Conservation (phyloP, 53 echinoderm and acorn worm genomes). For the Holothuria scabra region DNA sequence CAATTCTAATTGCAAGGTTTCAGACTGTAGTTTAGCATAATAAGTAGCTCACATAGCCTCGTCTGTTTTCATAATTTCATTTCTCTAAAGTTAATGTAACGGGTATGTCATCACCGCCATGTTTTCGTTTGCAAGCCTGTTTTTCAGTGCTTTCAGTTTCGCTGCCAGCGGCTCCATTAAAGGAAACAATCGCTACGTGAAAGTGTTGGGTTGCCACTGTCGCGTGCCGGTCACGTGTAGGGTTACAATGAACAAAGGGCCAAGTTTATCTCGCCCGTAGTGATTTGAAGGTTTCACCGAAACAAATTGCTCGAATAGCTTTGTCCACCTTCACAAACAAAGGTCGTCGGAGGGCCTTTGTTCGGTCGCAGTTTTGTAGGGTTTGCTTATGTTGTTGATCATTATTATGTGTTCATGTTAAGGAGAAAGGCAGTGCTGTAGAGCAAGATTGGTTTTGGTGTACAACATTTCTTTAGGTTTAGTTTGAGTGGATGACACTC, state of each 20-base stretch:
- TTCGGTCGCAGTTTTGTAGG: not conserved
- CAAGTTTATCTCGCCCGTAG: not conserved
- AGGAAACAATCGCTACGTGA: slow-evolving; percentile 6
- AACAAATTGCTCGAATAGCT: slow-evolving; percentile 35
- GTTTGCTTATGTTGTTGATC: slow-evolving; percentile 3
- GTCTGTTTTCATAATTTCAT: no score
- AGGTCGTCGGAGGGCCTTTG: slow-evolving; percentile 18
- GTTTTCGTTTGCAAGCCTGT: not conserved
- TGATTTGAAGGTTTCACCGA: not conserved
- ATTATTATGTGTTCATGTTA: no score
- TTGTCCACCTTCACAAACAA: slow-evolving; percentile 28
- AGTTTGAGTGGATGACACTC: no score
- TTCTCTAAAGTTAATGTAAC: not conserved
- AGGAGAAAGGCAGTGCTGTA: no score
- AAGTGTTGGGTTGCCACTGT: slow-evolving; percentile 1
- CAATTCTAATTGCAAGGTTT: no score
- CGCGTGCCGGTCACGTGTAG: slow-evolving; percentile 43
- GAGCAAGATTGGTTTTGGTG: no score
- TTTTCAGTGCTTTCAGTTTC: not conserved
- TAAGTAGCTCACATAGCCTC: no score
- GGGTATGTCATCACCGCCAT: slow-evolving; percentile 19
- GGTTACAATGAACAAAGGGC: slow-evolving; percentile 30
- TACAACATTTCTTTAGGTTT: no score
- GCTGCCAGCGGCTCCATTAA: not conserved
- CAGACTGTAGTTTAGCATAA: no score